These are phyloP conservation scores for Allolobophora icterica DNA, from an alignment of 2,888 invertebrate species.

Conservation along the genomic window DNA sequence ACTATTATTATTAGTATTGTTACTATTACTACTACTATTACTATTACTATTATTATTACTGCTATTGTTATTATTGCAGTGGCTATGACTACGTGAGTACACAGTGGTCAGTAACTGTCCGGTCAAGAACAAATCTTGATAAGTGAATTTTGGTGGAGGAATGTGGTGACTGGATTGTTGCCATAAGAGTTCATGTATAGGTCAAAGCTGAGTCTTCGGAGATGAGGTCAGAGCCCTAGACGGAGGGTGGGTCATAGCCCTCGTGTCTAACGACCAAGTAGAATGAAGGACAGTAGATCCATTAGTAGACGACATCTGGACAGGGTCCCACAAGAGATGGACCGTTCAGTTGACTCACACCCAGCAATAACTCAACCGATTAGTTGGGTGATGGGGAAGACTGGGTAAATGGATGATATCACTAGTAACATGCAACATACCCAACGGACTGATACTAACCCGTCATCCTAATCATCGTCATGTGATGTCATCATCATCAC, in stretches of 20 bases:
- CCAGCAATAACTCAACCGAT: neutral
- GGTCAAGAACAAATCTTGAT: no score
- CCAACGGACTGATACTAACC: neutral
- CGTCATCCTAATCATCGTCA: no score
- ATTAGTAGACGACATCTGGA: neutral
- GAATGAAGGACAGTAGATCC: neutral
- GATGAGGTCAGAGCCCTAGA: neutral
- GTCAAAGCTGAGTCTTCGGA: neutral
- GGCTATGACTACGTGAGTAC: no score
- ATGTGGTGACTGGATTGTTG: neutral
- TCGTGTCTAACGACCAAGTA: neutral
- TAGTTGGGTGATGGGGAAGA: no score
- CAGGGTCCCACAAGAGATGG: neutral
- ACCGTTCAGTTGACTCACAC: neutral
- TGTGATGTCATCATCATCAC: neutral
- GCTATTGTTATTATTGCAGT: no score
- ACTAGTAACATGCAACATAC: neutral
- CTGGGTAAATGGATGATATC: neutral
- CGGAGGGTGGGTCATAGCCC: neutral
- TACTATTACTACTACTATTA: no score
- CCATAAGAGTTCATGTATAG: neutral
- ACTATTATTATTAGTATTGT: no score
- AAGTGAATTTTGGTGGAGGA: no score
- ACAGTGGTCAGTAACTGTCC: no score
- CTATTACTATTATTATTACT: no score